phyloP scores from a whole-genome alignment of 2,797 vertebrate genomes.

The Pantherophis alleghaniensis region DNA sequence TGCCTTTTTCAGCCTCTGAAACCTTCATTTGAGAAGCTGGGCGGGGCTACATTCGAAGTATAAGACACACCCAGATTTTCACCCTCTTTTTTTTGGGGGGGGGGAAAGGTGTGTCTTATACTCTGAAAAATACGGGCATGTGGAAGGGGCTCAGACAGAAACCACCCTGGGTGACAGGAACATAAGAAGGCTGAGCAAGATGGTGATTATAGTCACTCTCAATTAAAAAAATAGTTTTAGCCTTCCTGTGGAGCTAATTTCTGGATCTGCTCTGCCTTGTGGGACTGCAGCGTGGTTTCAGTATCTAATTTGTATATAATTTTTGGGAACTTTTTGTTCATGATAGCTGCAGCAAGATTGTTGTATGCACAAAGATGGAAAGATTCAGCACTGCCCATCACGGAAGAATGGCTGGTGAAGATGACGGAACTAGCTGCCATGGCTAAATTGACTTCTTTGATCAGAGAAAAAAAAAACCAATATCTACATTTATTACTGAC shows the following conservation, averaged over 20 bases:
- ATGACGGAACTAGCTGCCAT: neutral
- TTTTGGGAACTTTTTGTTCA: neutral
- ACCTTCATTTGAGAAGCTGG: no score
- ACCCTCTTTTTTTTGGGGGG: no score
- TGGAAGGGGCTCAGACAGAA: neutral
- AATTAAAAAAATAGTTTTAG: neutral
- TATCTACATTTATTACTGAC: neutral
- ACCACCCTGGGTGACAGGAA: neutral
- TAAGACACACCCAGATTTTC: no score
- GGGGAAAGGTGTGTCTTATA: no score
- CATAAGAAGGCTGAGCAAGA: neutral
- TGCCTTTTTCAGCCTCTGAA: no score
- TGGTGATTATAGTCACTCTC: neutral
- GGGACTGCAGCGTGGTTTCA: neutral
- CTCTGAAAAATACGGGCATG: no score
- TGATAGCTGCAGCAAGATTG: neutral
- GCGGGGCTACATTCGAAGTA: no score
- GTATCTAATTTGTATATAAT: neutral
- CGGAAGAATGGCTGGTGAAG: neutral
- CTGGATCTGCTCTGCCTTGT: neutral
- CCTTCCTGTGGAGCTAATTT: neutral
- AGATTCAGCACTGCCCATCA: neutral
- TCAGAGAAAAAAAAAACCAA: neutral
- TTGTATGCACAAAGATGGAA: neutral
- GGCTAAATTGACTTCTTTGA: neutral